These are phyloP conservation scores for Grammomys dolichurus DNA, from an alignment of 2,113 vertebrate species.

Conservation along the genomic window DNA sequence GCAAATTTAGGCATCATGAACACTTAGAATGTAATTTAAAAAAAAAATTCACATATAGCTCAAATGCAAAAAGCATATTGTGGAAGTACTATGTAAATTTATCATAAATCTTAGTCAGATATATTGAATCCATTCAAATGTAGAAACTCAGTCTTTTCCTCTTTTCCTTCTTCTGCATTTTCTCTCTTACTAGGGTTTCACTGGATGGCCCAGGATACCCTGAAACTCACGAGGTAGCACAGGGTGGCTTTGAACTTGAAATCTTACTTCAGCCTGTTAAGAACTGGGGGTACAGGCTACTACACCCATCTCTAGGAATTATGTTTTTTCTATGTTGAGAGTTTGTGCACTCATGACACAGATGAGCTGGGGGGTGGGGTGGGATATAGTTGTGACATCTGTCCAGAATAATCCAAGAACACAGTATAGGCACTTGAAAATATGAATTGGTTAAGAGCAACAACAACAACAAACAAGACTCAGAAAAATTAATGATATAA, in stretches of 20 bases:
- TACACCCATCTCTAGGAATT: neutral
- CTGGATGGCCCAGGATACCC: neutral
- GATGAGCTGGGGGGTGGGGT: neutral
- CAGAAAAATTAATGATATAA: neutral
- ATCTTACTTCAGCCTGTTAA: neutral
- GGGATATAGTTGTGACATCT: neutral
- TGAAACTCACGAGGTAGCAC: neutral
- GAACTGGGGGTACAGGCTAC: neutral
- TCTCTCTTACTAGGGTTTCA: neutral
- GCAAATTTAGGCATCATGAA: neutral
- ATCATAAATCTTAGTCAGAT: neutral
- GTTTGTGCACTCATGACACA: neutral
- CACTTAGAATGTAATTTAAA: conserved; percentile 26
- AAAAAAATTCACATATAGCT: neutral
- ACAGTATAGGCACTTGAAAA: neutral
- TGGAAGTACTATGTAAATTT: neutral
- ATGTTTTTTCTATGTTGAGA: neutral
- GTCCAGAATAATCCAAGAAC: neutral
- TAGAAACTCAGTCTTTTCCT: neutral
- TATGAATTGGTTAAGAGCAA: neutral
- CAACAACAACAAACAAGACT: neutral
- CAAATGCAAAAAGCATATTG: neutral
- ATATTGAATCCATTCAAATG: conserved; percentile 2
- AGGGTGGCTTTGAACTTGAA: neutral
- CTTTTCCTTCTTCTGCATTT: neutral